A percentile compares a stretch with the other conserved stretches of the same genome.
These are phyloP conservation scores for Phasianus colchicus DNA, from an alignment of 2,113 vertebrate species.

Conservation along the genomic window DNA sequence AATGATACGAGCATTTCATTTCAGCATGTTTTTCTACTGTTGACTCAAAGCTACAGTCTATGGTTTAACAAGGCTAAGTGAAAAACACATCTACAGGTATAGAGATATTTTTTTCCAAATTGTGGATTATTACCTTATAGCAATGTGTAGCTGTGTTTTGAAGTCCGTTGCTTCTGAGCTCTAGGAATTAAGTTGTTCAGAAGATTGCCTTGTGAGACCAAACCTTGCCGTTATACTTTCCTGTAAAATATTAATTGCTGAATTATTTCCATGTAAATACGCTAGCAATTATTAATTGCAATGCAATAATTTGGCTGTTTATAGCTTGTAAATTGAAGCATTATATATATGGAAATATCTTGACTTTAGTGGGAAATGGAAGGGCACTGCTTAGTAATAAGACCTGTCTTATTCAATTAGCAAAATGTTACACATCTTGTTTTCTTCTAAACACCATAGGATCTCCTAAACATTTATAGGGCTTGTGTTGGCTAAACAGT, in stretches of 20 bases:
- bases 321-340: constrained; percentile 50
- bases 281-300: constrained; percentile 30
- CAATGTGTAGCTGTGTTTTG: background rate
- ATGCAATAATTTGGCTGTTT: constrained; percentile 46
- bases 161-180: background rate
- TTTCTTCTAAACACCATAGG: constrained; percentile 26
- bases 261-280: constrained; percentile 29
- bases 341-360: constrained; percentile 55
- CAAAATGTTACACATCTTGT: constrained; percentile 35
- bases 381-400: constrained; percentile 50
- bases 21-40: background rate
- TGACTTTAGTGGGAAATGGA: constrained; percentile 34
- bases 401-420: constrained; percentile 47
- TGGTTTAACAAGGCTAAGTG: background rate
- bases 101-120: background rate
- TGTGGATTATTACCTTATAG: background rate
- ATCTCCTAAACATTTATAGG: background rate
- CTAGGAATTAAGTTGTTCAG: background rate
- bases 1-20: background rate
- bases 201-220: background rate
- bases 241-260: constrained; percentile 32
- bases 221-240: background rate
- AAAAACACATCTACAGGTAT: background rate
- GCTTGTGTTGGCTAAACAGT: background rate
- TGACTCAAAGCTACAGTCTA: background rate